Evolutionary conservation across 2,888 invertebrate genomes (phyloP).

Genomic region (Baronia brevicornis): DNA sequence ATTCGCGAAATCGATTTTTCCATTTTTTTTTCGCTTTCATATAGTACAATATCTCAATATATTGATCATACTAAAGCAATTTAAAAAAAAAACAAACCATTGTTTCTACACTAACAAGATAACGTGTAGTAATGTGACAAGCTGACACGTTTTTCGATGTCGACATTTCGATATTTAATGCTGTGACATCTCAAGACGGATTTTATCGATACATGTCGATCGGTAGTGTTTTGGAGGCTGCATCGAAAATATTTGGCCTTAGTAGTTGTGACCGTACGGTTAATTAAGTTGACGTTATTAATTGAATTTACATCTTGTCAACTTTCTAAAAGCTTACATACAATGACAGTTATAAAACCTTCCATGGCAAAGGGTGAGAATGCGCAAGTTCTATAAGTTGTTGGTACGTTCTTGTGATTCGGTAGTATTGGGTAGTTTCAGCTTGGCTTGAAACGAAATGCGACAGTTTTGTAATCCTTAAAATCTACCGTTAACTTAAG

Average conservation of each 20-base stretch:
- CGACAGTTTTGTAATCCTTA: too few species aligned
- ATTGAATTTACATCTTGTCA: too few species aligned
- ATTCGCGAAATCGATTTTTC: not conserved
- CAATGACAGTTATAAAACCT: too few species aligned
- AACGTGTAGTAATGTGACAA: conserved; percentile 24
- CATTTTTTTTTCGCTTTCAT: not conserved
- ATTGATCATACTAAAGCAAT: not conserved
- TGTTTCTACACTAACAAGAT: conserved; percentile 19
- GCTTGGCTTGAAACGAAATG: too few species aligned
- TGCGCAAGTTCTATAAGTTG: too few species aligned
- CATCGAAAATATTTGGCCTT: conserved; percentile 19
- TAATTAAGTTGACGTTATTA: too few species aligned
- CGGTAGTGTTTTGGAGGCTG: conserved; percentile 17
- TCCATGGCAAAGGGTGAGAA: too few species aligned
- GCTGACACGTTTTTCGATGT: conserved; percentile 38
- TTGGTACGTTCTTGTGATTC: too few species aligned
- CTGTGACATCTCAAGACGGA: conserved; percentile 33
- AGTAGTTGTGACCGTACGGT: too few species aligned
- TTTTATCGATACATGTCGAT: conserved; percentile 25
- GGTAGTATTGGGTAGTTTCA: too few species aligned
- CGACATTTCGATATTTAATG: conserved; percentile 27
- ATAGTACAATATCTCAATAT: conserved; percentile 1
- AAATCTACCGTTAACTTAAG: too few species aligned
- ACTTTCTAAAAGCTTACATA: too few species aligned
- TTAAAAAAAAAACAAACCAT: conserved; percentile 7